phyloP scores from a whole-genome alignment of 2,797 vertebrate species.

The Limosa lapponica region DNA sequence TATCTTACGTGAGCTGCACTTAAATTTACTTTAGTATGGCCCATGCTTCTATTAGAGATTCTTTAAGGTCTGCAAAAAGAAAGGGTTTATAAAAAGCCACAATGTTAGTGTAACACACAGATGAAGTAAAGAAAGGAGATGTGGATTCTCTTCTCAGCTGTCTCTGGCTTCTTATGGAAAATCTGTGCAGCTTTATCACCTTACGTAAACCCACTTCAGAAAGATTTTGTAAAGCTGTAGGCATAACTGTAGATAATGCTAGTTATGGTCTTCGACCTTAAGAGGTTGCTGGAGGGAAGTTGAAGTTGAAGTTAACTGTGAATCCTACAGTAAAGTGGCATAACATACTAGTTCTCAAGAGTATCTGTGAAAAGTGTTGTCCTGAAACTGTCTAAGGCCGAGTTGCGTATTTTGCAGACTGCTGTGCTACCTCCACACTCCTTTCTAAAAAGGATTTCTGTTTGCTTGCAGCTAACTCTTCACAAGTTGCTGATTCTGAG shows the following conservation, averaged over 20 bases:
- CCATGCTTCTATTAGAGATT: neutral
- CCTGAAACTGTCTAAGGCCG: neutral
- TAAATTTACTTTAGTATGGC: neutral
- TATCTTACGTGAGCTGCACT: neutral
- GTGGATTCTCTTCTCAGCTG: neutral
- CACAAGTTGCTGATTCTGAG: accelerated
- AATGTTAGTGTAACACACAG: neutral
- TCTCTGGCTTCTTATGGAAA: neutral
- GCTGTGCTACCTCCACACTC: accelerated
- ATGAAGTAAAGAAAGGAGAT: neutral
- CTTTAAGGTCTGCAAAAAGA: neutral
- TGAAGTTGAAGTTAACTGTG: neutral
- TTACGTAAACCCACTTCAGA: neutral
- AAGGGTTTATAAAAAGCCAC: neutral
- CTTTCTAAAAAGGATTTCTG: neutral
- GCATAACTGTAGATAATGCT: neutral
- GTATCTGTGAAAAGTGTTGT: neutral
- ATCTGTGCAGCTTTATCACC: neutral
- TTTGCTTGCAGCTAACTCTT: neutral
- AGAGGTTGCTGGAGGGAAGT: neutral
- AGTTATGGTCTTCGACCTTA: neutral
- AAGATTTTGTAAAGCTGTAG: neutral
- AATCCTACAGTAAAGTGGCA: neutral
- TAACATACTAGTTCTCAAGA: neutral
- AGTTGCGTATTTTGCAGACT: neutral